Evolutionary conservation across 2,888 invertebrate genomes (phyloP), one percentile per base, ranked within the genome.

Genomic region (Oxytorus armatus): DNA sequence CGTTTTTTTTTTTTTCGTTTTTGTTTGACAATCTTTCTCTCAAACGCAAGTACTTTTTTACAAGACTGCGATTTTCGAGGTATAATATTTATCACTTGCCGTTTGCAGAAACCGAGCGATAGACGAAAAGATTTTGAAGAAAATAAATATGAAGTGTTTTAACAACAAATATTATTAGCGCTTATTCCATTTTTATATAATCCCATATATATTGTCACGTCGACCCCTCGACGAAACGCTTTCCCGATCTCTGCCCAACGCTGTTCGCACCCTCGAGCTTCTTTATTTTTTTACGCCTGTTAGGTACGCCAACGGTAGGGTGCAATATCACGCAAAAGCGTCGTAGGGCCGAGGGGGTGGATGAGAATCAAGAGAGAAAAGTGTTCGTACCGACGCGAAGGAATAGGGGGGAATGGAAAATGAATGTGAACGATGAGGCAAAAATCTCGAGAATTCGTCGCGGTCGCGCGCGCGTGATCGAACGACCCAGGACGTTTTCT

Each of bases 201-300:
- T 8, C 7, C 47, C 33, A 10, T 66, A 21, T 18, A 23, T 29
- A 73, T 47, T 51, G 61, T 33, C 51, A 61, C 42, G 66, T 51
- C 66, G 16, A 75, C 75, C 77, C n/a, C 70, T 77, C 70, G 55
- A 65, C 49, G 49, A 61, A 53, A 59, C 49, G 36, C 47, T 65
- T 65, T 74, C 57, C 29, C 44, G 55, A 66, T 47, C 53, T 42
- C 65, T 39, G 33, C 65, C 14, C 39, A 65, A 21, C 42, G 11
- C 68, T 61, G 68, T 68, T 76, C 76, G 61, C 76, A 68, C 68
- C 76, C 76, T 76, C 68, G 74, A 76, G 68, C 42, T 76, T 68
- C 76, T 76, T 76, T 69, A 76, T 69, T 70, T 69, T 75, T 73
- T 66, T 53, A 61, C 66, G 66, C 72, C 66, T 78, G 68, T 78